Percentiles rank a stretch among this genome's conserved stretches.
phyloP scores from a whole-genome alignment of 2,888 invertebrate species.

The Cryptosula pallasiana region DNA sequence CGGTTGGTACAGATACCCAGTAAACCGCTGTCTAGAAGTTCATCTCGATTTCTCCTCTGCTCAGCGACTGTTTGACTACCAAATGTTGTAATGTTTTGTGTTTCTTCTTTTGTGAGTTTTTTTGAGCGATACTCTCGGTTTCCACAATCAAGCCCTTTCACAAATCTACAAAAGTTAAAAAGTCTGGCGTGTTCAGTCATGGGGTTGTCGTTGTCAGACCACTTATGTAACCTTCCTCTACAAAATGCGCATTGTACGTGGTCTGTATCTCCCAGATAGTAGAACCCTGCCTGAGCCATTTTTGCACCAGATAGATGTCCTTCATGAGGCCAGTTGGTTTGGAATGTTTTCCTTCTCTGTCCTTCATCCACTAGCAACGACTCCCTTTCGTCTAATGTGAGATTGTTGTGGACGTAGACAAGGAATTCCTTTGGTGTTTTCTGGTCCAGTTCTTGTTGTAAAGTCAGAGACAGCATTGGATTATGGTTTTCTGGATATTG shows the following conservation, averaged over 20 bases:
- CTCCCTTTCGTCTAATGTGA: slow-evolving; percentile 14
- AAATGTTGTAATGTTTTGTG: neutral
- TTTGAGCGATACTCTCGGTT: neutral
- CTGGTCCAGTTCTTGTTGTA: neutral
- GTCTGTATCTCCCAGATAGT: neutral
- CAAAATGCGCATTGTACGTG: slow-evolving; percentile 6
- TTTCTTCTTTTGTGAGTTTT: neutral
- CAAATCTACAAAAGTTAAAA: slow-evolving; percentile 7
- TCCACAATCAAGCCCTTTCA: slow-evolving; percentile 9
- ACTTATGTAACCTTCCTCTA: neutral
- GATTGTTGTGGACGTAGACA: neutral
- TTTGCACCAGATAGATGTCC: neutral
- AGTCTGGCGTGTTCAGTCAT: neutral
- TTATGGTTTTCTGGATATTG: slow-evolving; percentile 7
- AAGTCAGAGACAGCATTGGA: neutral
- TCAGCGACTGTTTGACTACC: neutral
- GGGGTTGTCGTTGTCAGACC: neutral
- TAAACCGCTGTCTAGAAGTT: neutral
- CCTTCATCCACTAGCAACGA: slow-evolving; percentile 10
- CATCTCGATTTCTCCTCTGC: neutral
- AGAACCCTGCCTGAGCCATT: slow-evolving; percentile 1
- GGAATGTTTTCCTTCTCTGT: slow-evolving; percentile 10
- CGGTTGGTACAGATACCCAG: slow-evolving; percentile 16
- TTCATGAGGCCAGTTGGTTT: slow-evolving; percentile 2
- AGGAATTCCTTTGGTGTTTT: neutral